Base-by-base conservation (phyloP, 2,797 vertebrate species). In the Sphaeramia orbicularis region DNA sequence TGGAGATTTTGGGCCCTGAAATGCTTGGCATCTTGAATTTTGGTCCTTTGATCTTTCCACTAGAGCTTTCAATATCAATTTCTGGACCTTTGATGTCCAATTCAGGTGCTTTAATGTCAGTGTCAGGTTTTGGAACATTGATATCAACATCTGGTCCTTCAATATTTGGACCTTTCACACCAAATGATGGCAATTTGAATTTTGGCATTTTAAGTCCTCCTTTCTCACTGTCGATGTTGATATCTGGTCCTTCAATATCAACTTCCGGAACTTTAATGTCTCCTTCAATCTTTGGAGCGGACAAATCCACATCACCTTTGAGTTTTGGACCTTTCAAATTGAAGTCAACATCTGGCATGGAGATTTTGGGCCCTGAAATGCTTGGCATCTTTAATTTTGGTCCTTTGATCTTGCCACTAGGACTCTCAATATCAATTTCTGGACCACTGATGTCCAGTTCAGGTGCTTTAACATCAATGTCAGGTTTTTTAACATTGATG, bases 251-350 rank as follows among this genome's bases (percentile, higher is more conserved):
- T 10, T 57, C 18, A 41, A 87, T 2, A 0, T 84, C 49, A 0
- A 89, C 0, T 0, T n/a, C n/a, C n/a, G n/a, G n/a, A n/a, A n/a
- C n/a, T n/a, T n/a, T n/a, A n/a, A n/a, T n/a, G n/a, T n/a, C n/a
- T n/a, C n/a, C n/a, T n/a, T n/a, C 84, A 0, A 65, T 0, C 2
- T 81, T 74, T 4, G 92, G 91, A 14, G 61, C 71, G 21, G 87
- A 87, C 16, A 89, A 68, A 30, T 86, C 81, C 73, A 66, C 19
- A 10, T 63, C 51, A 21, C 74, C 70, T 38, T 42, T 19, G 84
- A 10, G 87, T 45, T 15, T 30, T 51, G 0, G 15, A 4, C 1
- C 50, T 42, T 4, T 76, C 19, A n/a, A 81, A 62, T 18, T 10
- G 8, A 83, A 6, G 19, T 81, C 60, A 7, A 50, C 0, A 0